Conservation (phyloP, 1,140 invertebrate genomes). For the roundworm (Caenorhabditis elegans) region WBcel235 BX284605.5:16070501-16071000, state of each 20-base stretch:
- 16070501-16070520: not conserved
- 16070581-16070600: slow-evolving; percentile 42
- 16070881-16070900: no score
- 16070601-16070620: slow-evolving; percentile 40
- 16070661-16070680: not conserved
- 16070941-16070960: no score
- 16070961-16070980: no score
- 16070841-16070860: not conserved
- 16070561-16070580: slow-evolving; percentile 35
- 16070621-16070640: not conserved
- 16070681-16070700: not conserved
- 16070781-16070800: slow-evolving; percentile 46
- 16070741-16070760: not conserved
- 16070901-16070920: no score
- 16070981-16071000: no score
- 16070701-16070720: not conserved
- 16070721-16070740: not conserved
- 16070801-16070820: slow-evolving; percentile 43
- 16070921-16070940: no score
- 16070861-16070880: no score
- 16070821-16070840: not conserved
- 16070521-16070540: not conserved
- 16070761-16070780: slow-evolving; percentile 26
- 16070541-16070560: slow-evolving; percentile 26
- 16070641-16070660: not conserved